These are phyloP conservation scores for Eclectus roratus DNA, from an alignment of 2,113 vertebrate genomes.

Conservation along the genomic window DNA sequence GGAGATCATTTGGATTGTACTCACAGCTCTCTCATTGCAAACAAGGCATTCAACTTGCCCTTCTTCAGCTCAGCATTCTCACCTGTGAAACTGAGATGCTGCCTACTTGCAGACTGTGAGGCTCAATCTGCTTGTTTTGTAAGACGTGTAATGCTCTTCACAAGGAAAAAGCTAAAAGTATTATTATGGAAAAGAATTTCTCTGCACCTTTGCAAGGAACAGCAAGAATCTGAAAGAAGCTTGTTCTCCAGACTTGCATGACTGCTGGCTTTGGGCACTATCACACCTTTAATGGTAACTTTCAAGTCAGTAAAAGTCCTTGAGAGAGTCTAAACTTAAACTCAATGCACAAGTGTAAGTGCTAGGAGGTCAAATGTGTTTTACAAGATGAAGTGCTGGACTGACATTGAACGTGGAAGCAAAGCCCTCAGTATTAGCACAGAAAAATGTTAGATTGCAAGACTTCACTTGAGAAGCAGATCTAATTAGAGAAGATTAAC, in stretches of 20 bases:
- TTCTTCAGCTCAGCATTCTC: neutral
- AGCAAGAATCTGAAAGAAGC: neutral
- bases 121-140: neutral
- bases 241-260: neutral
- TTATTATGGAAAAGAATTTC: neutral
- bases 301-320: neutral
- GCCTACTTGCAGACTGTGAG: neutral
- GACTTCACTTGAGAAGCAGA: conserved; percentile 52
- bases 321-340: neutral
- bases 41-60: neutral
- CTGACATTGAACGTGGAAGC: conserved; percentile 33
- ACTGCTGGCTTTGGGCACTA: neutral
- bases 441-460: conserved; percentile 20
- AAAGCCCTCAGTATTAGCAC: neutral
- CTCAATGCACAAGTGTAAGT: neutral
- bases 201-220: neutral
- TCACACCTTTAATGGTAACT: neutral
- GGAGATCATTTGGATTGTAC: neutral
- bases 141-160: neutral
- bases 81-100: neutral
- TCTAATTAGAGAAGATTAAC: conserved; percentile 66
- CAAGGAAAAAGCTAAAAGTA: neutral
- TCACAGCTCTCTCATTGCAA: neutral
- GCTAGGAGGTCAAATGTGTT: neutral
- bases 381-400: neutral